Evolutionary conservation across 2,113 vertebrate genomes (phyloP).

Genomic region (Cololabis saira): DNA sequence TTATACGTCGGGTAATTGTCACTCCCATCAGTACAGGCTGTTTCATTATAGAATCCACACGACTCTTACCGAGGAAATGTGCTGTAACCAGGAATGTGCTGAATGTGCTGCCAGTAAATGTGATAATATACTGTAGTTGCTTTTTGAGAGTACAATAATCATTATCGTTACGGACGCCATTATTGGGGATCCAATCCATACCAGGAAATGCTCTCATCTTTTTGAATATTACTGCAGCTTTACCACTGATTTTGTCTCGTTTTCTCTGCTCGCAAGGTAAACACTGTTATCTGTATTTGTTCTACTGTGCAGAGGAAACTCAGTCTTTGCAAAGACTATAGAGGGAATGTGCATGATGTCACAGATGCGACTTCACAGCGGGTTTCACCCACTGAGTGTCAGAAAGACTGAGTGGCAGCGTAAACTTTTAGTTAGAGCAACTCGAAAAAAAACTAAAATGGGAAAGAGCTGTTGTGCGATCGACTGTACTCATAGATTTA

Average conservation of each 20-base stretch:
- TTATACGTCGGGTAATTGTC: background rate
- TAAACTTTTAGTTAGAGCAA: too few relatives aligned
- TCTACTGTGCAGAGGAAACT: too few relatives aligned
- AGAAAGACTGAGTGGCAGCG: too few relatives aligned
- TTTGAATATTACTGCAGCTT: background rate
- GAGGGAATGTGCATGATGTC: too few relatives aligned
- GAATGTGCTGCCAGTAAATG: constrained; percentile 20
- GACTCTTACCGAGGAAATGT: constrained; percentile 16
- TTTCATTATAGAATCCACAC: constrained; percentile 8
- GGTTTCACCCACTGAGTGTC: too few relatives aligned
- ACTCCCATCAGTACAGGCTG: constrained; percentile 4
- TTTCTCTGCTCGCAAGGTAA: too few relatives aligned
- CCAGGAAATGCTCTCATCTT: background rate
- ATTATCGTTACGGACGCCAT: constrained; percentile 19
- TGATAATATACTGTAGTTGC: constrained; percentile 6
- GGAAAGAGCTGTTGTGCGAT: too few relatives aligned
- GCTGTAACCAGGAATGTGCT: constrained; percentile 15
- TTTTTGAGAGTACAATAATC: constrained; percentile 1
- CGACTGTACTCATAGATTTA: too few relatives aligned
- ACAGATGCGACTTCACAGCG: too few relatives aligned
- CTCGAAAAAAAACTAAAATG: too few relatives aligned
- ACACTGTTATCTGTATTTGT: too few relatives aligned
- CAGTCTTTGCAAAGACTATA: too few relatives aligned
- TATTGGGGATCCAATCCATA: background rate
- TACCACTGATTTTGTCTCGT: background rate